Evolutionary conservation across 35 echinoderm and acorn worm species (phyloP).

Genomic region (Patiria miniata): DNA sequence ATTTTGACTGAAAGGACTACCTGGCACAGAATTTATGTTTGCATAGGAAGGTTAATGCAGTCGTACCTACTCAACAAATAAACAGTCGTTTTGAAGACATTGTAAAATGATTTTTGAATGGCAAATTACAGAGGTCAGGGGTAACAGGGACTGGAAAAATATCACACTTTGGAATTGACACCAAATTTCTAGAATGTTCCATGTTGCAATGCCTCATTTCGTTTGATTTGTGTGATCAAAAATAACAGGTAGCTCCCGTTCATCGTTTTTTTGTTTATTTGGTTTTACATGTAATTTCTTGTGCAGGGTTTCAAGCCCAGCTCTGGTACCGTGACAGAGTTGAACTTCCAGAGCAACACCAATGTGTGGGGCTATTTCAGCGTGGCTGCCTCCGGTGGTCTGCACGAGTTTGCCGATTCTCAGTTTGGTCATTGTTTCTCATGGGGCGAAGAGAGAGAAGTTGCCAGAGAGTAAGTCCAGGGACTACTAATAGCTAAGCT

Average conservation of each 20-base stretch:
- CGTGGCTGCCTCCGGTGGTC: conserved; percentile 74
- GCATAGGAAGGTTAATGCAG: no score
- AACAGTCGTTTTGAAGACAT: no score
- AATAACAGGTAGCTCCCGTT: neutral
- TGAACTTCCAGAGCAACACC: conserved; percentile 96
- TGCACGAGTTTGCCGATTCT: conserved; percentile 97
- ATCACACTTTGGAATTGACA: no score
- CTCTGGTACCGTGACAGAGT: conserved; percentile 88
- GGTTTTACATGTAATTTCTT: neutral
- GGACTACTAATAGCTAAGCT: neutral
- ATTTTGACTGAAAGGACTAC: no score
- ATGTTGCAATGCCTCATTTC: no score
- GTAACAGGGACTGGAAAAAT: no score
- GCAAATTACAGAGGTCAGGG: no score
- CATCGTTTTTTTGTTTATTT: neutral
- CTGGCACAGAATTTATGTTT: no score
- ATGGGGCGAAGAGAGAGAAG: conserved; percentile 93
- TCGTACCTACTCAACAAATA: no score
- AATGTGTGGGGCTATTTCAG: conserved; percentile 99
- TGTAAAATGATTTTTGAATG: no score
- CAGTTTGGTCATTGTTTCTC: conserved; percentile 99
- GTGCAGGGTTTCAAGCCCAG: conserved; percentile 93
- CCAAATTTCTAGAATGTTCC: no score
- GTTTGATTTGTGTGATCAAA: no score
- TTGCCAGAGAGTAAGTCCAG: conserved; percentile 82